Conservation (phyloP, 2,888 invertebrate species). For the Conops quadrifasciatus region DNA sequence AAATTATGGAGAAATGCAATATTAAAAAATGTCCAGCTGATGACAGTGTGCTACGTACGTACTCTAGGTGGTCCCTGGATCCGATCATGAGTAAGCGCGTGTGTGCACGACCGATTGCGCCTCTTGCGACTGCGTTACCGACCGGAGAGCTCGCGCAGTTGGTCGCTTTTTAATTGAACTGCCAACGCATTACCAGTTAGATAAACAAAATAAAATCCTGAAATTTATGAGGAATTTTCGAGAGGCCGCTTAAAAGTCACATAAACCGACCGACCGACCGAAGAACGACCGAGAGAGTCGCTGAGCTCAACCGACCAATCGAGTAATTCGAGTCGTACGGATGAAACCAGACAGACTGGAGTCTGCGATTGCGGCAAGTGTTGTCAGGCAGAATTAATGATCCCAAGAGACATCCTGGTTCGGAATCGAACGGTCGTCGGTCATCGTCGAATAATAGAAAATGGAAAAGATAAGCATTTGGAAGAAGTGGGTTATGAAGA, state of each 20-base stretch:
- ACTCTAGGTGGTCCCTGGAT: conserved; percentile 20
- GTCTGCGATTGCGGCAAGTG: conserved; percentile 4
- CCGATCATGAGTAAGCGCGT: background rate
- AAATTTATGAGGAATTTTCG: conserved; percentile 19
- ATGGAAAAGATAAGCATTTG: background rate
- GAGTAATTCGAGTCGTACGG: background rate
- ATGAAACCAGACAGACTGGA: conserved; percentile 17
- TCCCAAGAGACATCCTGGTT: background rate
- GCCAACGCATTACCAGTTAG: conserved; percentile 12
- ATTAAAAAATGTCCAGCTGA: background rate
- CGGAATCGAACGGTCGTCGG: background rate
- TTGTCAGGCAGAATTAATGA: conserved; percentile 10
- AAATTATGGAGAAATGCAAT: background rate
- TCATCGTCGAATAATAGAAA: background rate
- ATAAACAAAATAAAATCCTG: conserved; percentile 28
- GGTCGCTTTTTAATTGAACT: conserved; percentile 31
- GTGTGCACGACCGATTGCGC: background rate
- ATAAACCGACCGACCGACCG: background rate
- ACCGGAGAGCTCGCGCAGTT: conserved; percentile 8
- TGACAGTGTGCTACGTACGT: background rate
- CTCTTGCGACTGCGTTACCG: background rate
- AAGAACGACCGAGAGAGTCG: too few relatives aligned
- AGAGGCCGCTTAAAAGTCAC: conserved; percentile 24
- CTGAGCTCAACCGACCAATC: background rate
- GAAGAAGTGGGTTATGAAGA: background rate